Evolutionary conservation across 2,888 invertebrate genomes (phyloP).

Genomic region (Acanthoscelides obtectus): DNA sequence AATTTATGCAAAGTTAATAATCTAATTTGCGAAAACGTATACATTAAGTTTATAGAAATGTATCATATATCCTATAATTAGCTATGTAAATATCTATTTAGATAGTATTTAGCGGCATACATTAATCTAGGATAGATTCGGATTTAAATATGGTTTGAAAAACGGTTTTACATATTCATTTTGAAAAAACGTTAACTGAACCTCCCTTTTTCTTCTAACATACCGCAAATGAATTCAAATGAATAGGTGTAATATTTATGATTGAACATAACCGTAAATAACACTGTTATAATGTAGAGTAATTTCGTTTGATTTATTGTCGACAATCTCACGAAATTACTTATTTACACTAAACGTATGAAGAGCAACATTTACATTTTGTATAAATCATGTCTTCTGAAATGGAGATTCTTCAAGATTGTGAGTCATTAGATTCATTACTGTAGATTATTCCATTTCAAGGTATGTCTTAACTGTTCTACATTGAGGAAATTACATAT

Average conservation of each 20-base stretch:
- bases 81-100: neutral
- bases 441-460: neutral
- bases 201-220: neutral
- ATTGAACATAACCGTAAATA: neutral
- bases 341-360: neutral
- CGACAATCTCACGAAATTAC: neutral
- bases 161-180: too few relatives aligned
- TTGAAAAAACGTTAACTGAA: neutral
- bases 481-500: neutral
- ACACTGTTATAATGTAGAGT: neutral
- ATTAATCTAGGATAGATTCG: neutral
- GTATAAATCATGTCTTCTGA: neutral
- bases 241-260: neutral
- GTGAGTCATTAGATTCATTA: neutral
- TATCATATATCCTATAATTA: neutral
- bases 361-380: neutral
- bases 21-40: neutral
- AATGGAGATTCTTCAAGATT: neutral
- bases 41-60: neutral
- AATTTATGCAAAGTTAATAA: neutral
- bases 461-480: neutral
- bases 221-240: neutral
- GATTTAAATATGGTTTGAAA: neutral
- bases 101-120: neutral
- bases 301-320: neutral